Percentiles rank a stretch among this genome's conserved stretches.
Evolutionary conservation across 1,140 invertebrate species (phyloP).

Genomic region (Copidosoma floridanum): DNA sequence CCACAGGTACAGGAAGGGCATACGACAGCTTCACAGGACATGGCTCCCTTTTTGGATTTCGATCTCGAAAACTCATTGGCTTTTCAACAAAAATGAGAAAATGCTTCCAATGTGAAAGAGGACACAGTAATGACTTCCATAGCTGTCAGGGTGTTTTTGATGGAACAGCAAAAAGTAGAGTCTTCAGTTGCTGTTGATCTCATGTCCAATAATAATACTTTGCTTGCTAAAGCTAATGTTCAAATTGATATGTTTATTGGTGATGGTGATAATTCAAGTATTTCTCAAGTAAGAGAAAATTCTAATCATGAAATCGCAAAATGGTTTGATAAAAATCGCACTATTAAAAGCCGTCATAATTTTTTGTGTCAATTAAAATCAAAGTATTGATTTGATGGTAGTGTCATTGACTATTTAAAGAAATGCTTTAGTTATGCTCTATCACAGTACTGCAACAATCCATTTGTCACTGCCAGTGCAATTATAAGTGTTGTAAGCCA

Average conservation of each 20-base stretch:
- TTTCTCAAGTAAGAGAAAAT: conserved; percentile 7
- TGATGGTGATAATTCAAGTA: conserved; percentile 23
- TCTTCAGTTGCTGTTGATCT: conserved; percentile 7
- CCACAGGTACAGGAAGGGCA: not conserved
- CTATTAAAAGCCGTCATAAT: not conserved
- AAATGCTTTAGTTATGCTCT: conserved; percentile 10
- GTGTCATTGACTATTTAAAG: conserved; percentile 12
- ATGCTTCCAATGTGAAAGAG: conserved; percentile 5
- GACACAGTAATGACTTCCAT: not conserved
- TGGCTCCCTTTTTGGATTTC: not conserved
- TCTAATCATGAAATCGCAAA: not conserved
- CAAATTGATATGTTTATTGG: conserved; percentile 15
- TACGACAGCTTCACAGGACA: conserved; percentile 6
- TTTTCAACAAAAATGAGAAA: not conserved
- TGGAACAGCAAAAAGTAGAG: conserved; percentile 4
- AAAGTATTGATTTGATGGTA: conserved; percentile 7
- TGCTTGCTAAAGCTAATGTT: conserved; percentile 16
- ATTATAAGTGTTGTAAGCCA: conserved; percentile 17
- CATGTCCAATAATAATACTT: conserved; percentile 16
- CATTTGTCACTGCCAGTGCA: not conserved
- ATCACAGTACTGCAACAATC: conserved; percentile 4
- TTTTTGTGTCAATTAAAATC: conserved; percentile 14
- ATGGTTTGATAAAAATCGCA: conserved; percentile 12
- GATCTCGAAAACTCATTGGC: not conserved
- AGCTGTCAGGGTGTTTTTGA: conserved; percentile 3